Evolutionary conservation across 2,888 invertebrate genomes (phyloP), one percentile per base, ranked within the genome.

Genomic region (Lasioglossum pauxillum): DNA sequence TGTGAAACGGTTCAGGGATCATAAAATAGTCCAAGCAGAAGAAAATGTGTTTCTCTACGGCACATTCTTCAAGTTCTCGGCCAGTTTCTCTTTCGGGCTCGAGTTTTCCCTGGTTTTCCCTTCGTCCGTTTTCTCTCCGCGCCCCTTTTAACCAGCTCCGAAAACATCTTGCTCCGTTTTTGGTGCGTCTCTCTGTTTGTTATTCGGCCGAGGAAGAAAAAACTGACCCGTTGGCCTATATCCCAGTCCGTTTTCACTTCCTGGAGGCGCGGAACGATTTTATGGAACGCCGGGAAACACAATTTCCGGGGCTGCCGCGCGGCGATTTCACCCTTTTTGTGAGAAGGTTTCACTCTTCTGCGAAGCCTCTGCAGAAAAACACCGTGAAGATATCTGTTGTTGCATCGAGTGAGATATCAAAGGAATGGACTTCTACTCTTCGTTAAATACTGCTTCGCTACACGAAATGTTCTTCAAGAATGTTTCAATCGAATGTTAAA

Each of bases 241-340:
- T 87, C 83, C 87, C 85, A 60, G 38, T 27, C 78, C 67, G 90
- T 87, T 90, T 90, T 90, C 89, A 87, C 84, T 89, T 83, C 82
- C 83, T 81, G 86, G 16, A 27, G 71, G 41, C 46, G 71, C 46
- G 49, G 38, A 57, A 83, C 57, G 83, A 72, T 87, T 83, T 84
- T 85, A 83, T 64, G 85, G 82, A 41, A 44, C 19, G 23, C 38
- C 16, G 41, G 53, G 75, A 79, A 74, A 78, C 81, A 77, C 53
- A 73, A 35, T 84, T 77, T 41, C 67, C 71, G 41, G 41, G 38
- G 35, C 19, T 31, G 14, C 64, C 4, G 44, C 4, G 38, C 23
- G 23, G 44, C 76, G 75, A 49, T 74, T 74, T 74, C 73, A 74
- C 73, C 35, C 10, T 49, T 49, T 46, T 73, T 27, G 31, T 49